phyloP scores from a whole-genome alignment of 2,113 vertebrate species.

The Rhombomys opimus region DNA sequence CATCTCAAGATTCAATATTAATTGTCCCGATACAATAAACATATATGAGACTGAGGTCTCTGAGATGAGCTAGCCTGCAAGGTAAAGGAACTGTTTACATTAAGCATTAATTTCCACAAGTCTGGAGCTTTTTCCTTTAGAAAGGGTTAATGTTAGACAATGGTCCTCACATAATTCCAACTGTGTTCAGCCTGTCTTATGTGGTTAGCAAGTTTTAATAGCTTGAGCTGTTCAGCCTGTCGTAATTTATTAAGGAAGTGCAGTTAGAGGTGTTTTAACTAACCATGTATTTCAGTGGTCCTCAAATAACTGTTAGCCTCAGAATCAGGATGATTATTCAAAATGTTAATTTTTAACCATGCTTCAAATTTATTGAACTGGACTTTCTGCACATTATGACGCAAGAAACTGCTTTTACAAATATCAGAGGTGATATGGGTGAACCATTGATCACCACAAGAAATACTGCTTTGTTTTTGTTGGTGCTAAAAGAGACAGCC shows the following conservation, averaged over 20 bases:
- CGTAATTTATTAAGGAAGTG: conserved; percentile 5
- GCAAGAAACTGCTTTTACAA: neutral
- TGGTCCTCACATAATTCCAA: neutral
- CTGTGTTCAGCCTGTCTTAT: neutral
- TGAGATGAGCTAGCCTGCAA: neutral
- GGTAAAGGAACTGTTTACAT: neutral
- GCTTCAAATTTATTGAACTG: neutral
- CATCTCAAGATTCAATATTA: neutral
- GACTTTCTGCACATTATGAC: neutral
- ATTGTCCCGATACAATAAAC: neutral
- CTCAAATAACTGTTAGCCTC: neutral
- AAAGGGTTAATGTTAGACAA: neutral
- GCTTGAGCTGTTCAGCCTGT: neutral
- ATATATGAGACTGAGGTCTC: neutral
- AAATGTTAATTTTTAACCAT: neutral
- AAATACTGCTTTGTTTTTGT: conserved; percentile 9
- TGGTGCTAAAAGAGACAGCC: neutral
- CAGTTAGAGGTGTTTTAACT: neutral
- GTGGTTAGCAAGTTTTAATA: neutral
- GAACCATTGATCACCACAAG: neutral
- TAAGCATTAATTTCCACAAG: neutral
- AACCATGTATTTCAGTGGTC: neutral
- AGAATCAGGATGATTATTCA: neutral
- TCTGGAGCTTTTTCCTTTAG: neutral
- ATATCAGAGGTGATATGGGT: neutral